Evolutionary conservation across 2,113 vertebrate species (phyloP), one percentile per base, ranked within the genome.

Genomic region (Mustelus asterias): DNA sequence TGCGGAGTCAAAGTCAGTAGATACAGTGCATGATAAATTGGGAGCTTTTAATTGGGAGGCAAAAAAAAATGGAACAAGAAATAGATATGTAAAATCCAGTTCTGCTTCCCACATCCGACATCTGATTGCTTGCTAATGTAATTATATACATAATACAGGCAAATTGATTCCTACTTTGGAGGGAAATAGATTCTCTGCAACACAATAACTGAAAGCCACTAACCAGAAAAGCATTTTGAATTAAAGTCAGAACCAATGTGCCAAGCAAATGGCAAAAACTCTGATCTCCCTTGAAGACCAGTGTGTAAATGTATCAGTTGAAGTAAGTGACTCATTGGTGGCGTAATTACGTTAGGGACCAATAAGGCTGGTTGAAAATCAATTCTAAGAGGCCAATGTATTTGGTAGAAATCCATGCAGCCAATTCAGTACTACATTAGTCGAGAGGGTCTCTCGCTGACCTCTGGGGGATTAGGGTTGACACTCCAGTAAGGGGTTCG

Each of bases 341-440:
- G 97, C 65, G 97, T 98, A 98, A 98, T 98, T 98, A 97, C 96
- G 97, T 98, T 97, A 98, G 98, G 97, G 98, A 97, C 98, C 97
- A 97, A 96, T 96, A 96, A 96, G 70, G 97, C 97, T 97, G 97
- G 97, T 97, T 98, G 97, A 96, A 98, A 98, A 98, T 98, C 98
- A 98, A 98, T 98, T 97, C 97, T 97, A 97, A 96, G 97, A 97
- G 98, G 96, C 97, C 97, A 95, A 96, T 96, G 96, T 97, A 97
- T 97, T 97, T 97, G 97, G 97, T 97, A 97, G 97, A 97, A 98
- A 98, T 97, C 97, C 97, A 97, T 98, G 97, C 97, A 98, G 98
- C 97, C 98, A 98, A 98, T 98, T 97, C 97, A 97, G 97, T 97
- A 98, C 97, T 98, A 97, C 97, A 98, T 98, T 98, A 98, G 97